Conservation (phyloP, 2,797 vertebrate genomes). For the Falco concolor region DNA sequence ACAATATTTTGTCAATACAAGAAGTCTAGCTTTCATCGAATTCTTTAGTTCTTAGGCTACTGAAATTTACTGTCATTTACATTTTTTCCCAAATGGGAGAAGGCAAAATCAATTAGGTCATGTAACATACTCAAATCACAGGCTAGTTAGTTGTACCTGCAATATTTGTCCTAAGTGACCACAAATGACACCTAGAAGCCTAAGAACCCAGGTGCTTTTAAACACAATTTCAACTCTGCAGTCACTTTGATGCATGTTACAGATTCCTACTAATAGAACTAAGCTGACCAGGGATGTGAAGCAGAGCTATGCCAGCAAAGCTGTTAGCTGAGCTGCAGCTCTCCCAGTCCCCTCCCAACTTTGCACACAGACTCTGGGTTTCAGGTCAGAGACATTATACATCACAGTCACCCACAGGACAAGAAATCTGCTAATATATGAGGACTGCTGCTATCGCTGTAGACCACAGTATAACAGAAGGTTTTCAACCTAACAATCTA, state of each 20-base stretch:
- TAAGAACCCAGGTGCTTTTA: not conserved
- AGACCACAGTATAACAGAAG: fast-evolving
- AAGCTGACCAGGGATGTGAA: not conserved
- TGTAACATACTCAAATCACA: not conserved
- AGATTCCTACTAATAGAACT: not conserved
- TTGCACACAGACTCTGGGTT: fast-evolving
- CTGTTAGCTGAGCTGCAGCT: not conserved
- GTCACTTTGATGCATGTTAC: not conserved
- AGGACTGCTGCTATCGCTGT: not conserved
- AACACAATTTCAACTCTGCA: not conserved
- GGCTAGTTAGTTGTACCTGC: not conserved
- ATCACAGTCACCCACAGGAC: not conserved
- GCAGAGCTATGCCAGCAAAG: not conserved
- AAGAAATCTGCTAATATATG: not conserved
- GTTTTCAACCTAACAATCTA: not conserved
- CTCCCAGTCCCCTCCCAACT: not conserved
- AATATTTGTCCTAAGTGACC: not conserved
- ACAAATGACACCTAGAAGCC: fast-evolving
- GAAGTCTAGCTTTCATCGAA: not conserved
- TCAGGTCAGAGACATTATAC: not conserved
- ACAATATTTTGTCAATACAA: not conserved
- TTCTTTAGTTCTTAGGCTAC: not conserved
- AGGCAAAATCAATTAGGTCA: not conserved
- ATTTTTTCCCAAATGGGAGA: not conserved
- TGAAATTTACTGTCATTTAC: not conserved